Percentiles rank a stretch among this genome's conserved stretches.
These are phyloP conservation scores for Mesorhabditis spiculigera DNA, from an alignment of 2,888 invertebrate genomes.

Conservation along the genomic window DNA sequence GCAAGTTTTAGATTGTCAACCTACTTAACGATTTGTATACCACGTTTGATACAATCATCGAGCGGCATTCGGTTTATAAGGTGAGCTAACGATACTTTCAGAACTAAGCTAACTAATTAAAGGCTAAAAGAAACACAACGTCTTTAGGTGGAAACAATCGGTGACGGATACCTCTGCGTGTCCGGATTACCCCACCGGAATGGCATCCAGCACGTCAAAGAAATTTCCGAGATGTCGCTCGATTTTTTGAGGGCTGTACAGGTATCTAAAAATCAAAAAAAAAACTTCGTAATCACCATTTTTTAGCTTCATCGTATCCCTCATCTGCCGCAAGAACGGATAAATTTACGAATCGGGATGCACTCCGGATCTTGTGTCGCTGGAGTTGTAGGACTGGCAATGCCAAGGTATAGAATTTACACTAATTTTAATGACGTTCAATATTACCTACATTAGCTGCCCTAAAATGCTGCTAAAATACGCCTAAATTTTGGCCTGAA, in stretches of 20 bases:
- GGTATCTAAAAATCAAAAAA: not conserved
- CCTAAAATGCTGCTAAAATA: not conserved
- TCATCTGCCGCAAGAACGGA: constrained; percentile 46
- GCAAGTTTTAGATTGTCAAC: constrained; percentile 19
- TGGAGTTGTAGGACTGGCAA: constrained; percentile 44
- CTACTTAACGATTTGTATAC: constrained; percentile 26
- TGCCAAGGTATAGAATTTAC: constrained; percentile 28
- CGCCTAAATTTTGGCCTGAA: too few species aligned
- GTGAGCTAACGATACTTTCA: too few species aligned
- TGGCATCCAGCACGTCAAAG: constrained; percentile 9
- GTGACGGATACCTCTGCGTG: constrained; percentile 3
- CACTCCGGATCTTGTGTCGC: constrained; percentile 43
- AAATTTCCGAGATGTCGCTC: not conserved
- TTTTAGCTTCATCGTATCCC: constrained; percentile 29
- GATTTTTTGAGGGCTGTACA: constrained; percentile 1
- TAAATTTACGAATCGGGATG: constrained; percentile 42
- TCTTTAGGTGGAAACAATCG: constrained; percentile 8
- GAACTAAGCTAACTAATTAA: too few species aligned
- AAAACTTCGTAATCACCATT: not conserved
- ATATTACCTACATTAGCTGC: not conserved
- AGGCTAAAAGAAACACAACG: too few species aligned
- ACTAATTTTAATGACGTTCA: not conserved
- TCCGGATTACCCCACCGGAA: constrained; percentile 7
- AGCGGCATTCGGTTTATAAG: constrained; percentile 25
- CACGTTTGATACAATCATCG: constrained; percentile 19